Percentiles rank a stretch among this genome's conserved stretches.
Evolutionary conservation across 23 tunicate species (phyloP).

Genomic region (Phallusia fumigata): DNA sequence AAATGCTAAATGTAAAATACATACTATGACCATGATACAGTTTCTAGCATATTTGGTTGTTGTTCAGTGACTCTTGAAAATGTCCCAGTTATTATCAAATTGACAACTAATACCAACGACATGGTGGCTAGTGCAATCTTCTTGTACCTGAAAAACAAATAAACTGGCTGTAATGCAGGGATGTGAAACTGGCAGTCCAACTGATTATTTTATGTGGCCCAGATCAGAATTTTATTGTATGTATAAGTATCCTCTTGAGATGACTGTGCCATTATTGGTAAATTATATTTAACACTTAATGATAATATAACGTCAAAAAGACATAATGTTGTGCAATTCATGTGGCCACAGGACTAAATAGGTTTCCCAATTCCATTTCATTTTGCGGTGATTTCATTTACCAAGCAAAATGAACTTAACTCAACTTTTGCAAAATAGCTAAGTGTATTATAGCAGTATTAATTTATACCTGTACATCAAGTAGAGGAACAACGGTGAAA

Average conservation of each 20-base stretch:
- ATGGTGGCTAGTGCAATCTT: conserved; percentile 15
- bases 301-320: too few relatives aligned
- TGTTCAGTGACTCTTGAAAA: conserved; percentile 56
- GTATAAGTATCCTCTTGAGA: too few relatives aligned
- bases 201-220: too few relatives aligned
- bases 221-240: too few relatives aligned
- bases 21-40: conserved; percentile 38
- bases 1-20: neutral
- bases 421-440: neutral
- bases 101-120: neutral
- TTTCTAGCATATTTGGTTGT: conserved; percentile 34
- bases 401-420: neutral
- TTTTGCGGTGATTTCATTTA: too few relatives aligned
- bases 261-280: too few relatives aligned
- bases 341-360: too few relatives aligned
- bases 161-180: too few relatives aligned
- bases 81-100: conserved; percentile 57
- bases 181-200: too few relatives aligned
- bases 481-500: conserved; percentile 68
- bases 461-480: conserved; percentile 51
- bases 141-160: conserved; percentile 14
- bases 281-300: too few relatives aligned
- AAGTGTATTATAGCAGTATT: neutral
- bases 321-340: too few relatives aligned
- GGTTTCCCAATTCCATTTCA: too few relatives aligned